Conservation (phyloP, 2,888 invertebrate genomes). For the Lasioglossum oenotherae region DNA sequence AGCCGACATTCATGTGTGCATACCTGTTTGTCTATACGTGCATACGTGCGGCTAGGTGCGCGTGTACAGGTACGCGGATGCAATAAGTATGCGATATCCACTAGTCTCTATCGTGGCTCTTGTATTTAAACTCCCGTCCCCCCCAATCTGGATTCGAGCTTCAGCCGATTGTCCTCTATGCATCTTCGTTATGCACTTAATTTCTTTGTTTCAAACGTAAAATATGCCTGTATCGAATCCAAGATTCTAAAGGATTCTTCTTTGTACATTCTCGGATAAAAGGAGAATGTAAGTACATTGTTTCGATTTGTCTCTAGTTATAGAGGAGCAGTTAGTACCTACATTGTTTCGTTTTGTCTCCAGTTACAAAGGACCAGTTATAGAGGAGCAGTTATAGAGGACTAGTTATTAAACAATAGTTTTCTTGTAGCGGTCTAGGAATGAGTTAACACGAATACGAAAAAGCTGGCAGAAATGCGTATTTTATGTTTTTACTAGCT, state of each 20-base stretch:
- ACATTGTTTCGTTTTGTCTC: background rate
- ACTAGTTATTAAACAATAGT: background rate
- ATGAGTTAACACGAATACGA: too few species aligned
- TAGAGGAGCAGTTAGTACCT: background rate
- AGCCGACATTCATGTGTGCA: slow-evolving; percentile 19
- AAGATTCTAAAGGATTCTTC: background rate
- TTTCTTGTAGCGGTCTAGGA: background rate
- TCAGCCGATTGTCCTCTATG: too few species aligned
- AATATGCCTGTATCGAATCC: background rate
- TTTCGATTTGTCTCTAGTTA: background rate
- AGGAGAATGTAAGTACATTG: background rate
- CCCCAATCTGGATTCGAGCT: background rate
- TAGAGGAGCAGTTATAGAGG: background rate
- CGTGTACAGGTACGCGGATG: background rate
- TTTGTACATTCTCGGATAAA: background rate
- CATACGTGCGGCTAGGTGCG: background rate
- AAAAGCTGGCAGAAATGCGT: too few species aligned
- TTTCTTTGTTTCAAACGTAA: background rate
- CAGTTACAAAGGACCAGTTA: background rate
- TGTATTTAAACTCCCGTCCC: background rate
- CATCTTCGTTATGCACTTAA: background rate
- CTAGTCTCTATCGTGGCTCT: background rate
- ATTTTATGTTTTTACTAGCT: too few species aligned
- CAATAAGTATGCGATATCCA: background rate
- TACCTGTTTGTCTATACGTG: background rate